A percentile compares a stretch with the other conserved stretches of the same genome.
phyloP scores from a whole-genome alignment of 2,113 vertebrate species.

The Etheostoma cragini region DNA sequence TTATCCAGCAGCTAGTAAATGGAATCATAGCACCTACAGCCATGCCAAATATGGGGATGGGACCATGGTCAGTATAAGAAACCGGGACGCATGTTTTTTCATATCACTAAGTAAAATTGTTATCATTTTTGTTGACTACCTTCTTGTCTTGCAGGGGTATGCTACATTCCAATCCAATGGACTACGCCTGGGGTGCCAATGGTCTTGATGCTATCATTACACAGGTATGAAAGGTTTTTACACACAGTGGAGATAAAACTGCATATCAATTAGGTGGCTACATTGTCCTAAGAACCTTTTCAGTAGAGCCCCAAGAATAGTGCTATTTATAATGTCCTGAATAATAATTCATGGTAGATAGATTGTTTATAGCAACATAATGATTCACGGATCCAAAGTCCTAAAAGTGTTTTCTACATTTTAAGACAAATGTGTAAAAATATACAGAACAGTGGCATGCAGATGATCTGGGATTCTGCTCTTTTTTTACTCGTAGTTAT shows the following conservation, averaged over 20 bases:
- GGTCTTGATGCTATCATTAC: constrained; percentile 97
- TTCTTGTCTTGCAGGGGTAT: constrained; percentile 86
- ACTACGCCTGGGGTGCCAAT: constrained; percentile 97
- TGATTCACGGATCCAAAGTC: not conserved
- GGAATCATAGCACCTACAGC: constrained; percentile 96
- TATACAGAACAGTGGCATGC: not conserved
- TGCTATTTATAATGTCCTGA: not conserved
- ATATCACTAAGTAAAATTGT: not conserved
- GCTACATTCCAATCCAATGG: constrained; percentile 97
- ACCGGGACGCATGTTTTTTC: not conserved
- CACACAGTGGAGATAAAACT: not conserved
- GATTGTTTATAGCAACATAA: not conserved
- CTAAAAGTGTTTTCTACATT: not conserved
- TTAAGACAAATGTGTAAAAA: not conserved
- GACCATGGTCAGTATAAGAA: constrained; percentile 89
- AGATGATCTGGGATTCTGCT: not conserved
- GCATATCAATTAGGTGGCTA: not conserved
- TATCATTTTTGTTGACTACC: not conserved
- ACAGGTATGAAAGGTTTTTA: constrained; percentile 84
- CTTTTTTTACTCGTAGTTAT: constrained; percentile 84
- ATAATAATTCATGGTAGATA: not conserved
- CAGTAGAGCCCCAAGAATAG: too few species aligned
- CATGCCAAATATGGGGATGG: constrained; percentile 93
- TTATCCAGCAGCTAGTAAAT: constrained; percentile 97
- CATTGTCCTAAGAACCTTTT: not conserved